phyloP scores from a whole-genome alignment of 2,888 invertebrate genomes.

The Ctena decussata region DNA sequence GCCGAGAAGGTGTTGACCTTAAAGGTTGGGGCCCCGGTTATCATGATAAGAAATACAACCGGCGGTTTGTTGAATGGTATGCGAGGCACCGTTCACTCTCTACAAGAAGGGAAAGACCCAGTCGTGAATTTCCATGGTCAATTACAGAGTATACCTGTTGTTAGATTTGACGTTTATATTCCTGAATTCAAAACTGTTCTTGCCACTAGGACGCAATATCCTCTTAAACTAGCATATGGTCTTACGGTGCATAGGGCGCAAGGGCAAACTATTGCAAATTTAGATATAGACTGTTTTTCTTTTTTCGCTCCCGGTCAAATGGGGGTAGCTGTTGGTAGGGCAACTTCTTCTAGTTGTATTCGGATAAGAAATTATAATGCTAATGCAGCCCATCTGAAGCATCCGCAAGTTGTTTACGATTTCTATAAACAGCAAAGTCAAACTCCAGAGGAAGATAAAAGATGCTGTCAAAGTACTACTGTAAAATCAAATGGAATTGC shows the following conservation, averaged over 20 bases:
- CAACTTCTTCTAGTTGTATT: not conserved
- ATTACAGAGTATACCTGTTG: not conserved
- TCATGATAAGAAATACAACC: not conserved
- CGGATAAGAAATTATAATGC: not conserved
- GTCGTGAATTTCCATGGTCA: not conserved
- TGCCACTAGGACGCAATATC: slow-evolving; percentile 11
- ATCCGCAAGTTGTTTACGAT: not conserved
- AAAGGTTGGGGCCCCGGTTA: not conserved
- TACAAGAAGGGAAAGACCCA: not conserved
- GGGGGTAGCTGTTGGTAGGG: slow-evolving; percentile 17
- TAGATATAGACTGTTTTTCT: slow-evolving; percentile 11
- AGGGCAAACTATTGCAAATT: not conserved
- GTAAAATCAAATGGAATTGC: not conserved
- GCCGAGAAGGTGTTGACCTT: not conserved
- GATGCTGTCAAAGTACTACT: not conserved
- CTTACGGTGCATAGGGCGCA: slow-evolving; percentile 16
- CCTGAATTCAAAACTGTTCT: not conserved
- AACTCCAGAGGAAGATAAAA: too few relatives aligned
- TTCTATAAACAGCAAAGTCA: not conserved
- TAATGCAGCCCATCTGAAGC: not conserved
- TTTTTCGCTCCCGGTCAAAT: slow-evolving; percentile 25
- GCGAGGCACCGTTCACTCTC: not conserved
- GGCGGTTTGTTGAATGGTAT: not conserved
- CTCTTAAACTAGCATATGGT: slow-evolving; percentile 16
- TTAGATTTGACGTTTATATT: not conserved